These are phyloP conservation scores for Idaea biselata DNA, from an alignment of 2,888 invertebrate genomes.

Conservation along the genomic window DNA sequence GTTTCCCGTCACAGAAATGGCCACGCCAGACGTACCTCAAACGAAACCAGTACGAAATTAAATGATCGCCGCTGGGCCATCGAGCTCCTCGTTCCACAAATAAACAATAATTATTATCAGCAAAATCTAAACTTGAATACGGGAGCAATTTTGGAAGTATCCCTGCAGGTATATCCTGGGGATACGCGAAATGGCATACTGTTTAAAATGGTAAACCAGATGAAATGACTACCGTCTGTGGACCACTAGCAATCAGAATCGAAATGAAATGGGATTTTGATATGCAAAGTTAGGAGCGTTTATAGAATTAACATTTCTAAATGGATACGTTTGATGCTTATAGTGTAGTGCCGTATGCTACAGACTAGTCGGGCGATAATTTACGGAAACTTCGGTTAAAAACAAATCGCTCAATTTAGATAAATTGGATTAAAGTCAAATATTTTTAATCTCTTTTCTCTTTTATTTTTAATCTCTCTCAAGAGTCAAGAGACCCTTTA, in stretches of 20 bases:
- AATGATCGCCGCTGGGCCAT: neutral
- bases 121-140: neutral
- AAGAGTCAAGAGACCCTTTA: too few species aligned
- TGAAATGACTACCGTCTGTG: constrained; percentile 1
- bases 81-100: neutral
- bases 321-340: constrained; percentile 18
- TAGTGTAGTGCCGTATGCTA: constrained; percentile 19
- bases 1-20: neutral
- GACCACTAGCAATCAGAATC: constrained; percentile 27
- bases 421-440: too few species aligned
- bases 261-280: constrained; percentile 36
- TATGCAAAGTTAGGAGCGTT: constrained; percentile 44
- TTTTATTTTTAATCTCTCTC: too few species aligned
- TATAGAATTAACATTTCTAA: constrained; percentile 34
- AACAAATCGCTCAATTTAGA: neutral
- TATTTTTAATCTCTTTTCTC: too few species aligned
- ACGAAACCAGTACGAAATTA: neutral
- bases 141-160: neutral
- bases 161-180: neutral
- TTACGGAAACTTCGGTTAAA: neutral
- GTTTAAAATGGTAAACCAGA: neutral
- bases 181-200: neutral
- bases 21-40: neutral
- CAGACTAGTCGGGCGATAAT: neutral
- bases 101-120: neutral